A percentile compares a stretch with the other conserved stretches of the same genome.
phyloP scores from a whole-genome alignment of 2,888 invertebrate species.

The Unio delphinus region DNA sequence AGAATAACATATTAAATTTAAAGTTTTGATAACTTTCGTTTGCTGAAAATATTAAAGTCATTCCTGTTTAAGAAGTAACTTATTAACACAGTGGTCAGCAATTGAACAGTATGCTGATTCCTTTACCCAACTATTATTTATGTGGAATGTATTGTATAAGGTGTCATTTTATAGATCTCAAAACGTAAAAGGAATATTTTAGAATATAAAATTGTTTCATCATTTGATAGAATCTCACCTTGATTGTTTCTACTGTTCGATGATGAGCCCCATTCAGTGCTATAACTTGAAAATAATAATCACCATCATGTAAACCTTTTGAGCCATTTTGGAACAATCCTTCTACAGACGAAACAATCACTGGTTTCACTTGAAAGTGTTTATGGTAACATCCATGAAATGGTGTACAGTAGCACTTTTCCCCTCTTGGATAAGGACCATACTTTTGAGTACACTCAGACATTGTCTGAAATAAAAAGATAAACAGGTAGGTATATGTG shows the following conservation, averaged over 20 bases:
- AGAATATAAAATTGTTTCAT: background rate
- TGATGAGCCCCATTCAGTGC: slow-evolving; percentile 1
- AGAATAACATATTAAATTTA: too few relatives aligned
- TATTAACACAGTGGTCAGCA: too few relatives aligned
- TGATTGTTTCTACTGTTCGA: background rate
- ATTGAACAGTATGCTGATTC: too few relatives aligned
- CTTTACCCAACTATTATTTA: too few relatives aligned
- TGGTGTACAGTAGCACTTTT: slow-evolving; percentile 12
- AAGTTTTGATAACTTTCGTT: too few relatives aligned
- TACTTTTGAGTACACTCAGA: slow-evolving; percentile 11
- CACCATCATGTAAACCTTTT: slow-evolving; percentile 2
- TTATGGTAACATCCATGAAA: slow-evolving; percentile 5
- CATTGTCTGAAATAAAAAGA: slow-evolving; percentile 4
- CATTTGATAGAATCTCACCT: background rate
- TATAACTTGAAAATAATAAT: slow-evolving; percentile 2
- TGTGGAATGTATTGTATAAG: too few relatives aligned
- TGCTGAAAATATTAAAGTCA: too few relatives aligned
- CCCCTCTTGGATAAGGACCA: slow-evolving; percentile 19
- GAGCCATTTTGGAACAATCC: background rate
- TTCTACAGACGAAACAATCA: background rate
- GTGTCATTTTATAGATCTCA: too few relatives aligned
- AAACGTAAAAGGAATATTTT: background rate
- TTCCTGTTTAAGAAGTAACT: too few relatives aligned
- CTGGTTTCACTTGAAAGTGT: slow-evolving; percentile 3
- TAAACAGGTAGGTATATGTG: background rate